Evolutionary conservation across 2,888 invertebrate species (phyloP).

Genomic region (Aquatica leii): DNA sequence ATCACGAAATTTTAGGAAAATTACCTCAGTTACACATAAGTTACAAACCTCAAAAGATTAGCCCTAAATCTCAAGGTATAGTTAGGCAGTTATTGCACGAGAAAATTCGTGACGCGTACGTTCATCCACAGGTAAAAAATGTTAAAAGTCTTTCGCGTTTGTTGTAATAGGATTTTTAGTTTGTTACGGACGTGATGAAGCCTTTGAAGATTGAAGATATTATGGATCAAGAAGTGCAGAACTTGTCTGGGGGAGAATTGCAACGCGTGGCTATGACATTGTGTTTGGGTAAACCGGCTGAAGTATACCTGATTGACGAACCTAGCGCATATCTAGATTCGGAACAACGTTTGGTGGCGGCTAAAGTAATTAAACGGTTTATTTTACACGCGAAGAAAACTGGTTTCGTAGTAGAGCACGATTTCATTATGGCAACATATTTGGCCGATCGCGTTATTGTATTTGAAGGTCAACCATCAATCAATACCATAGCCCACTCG

Average conservation of each 20-base stretch:
- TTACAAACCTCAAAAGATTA: conserved; percentile 99
- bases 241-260: conserved; percentile 98
- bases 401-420: conserved; percentile 99
- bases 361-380: conserved; percentile 98
- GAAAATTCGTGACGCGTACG: conserved; percentile 96
- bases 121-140: conserved; percentile 83
- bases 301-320: conserved; percentile 98
- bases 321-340: conserved; percentile 99
- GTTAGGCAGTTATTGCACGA: conserved; percentile 94
- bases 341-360: conserved; percentile 99
- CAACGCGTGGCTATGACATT: conserved; percentile 96
- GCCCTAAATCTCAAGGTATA: conserved; percentile 93
- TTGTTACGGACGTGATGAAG: conserved; percentile 98
- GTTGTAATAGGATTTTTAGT: conserved; percentile 64
- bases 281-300: conserved; percentile 97
- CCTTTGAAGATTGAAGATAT: conserved; percentile 96
- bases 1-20: conserved; percentile 61
- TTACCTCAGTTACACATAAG: conserved; percentile 95
- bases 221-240: conserved; percentile 98
- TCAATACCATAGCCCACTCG: conserved; percentile 86
- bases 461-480: conserved; percentile 94
- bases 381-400: conserved; percentile 99
- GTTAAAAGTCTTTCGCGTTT: not conserved
- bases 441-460: conserved; percentile 98
- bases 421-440: conserved; percentile 99